These are phyloP conservation scores for Kryptolebias marmoratus DNA, from an alignment of 2,113 vertebrate species.

Conservation along the genomic window DNA sequence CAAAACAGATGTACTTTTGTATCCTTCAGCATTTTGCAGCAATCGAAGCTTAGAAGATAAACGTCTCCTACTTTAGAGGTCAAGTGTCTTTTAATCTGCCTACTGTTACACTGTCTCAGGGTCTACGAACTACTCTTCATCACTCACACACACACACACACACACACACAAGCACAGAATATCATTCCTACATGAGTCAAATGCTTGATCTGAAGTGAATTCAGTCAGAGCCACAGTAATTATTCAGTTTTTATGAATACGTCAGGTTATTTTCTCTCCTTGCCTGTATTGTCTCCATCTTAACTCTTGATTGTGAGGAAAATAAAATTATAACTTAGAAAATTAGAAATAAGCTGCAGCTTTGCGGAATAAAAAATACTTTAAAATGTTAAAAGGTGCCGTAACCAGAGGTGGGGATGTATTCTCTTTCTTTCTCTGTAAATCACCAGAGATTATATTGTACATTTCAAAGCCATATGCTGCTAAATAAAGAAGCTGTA, in stretches of 20 bases:
- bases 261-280: constrained; percentile 4
- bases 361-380: background rate
- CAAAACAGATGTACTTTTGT: constrained; percentile 14
- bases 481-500: no score
- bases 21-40: constrained; percentile 5
- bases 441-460: background rate
- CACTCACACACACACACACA: constrained; percentile 7
- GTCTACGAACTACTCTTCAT: constrained; percentile 9
- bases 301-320: background rate
- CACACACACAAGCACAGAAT: constrained; percentile 8
- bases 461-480: background rate
- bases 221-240: constrained; percentile 12
- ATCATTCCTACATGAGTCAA: constrained; percentile 18
- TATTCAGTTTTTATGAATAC: constrained; percentile 11
- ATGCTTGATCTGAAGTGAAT: constrained; percentile 27
- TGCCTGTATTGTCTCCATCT: background rate
- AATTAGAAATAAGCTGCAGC: background rate
- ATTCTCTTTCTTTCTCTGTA: constrained; percentile 1
- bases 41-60: constrained; percentile 38
- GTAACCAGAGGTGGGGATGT: background rate
- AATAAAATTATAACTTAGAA: background rate
- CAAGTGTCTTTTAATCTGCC: constrained; percentile 52
- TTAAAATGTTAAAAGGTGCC: background rate
- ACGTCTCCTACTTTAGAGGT: constrained; percentile 40
- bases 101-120: constrained; percentile 11